Conservation (phyloP, 1,140 invertebrate species). For the Temnothorax nylanderi region DNA sequence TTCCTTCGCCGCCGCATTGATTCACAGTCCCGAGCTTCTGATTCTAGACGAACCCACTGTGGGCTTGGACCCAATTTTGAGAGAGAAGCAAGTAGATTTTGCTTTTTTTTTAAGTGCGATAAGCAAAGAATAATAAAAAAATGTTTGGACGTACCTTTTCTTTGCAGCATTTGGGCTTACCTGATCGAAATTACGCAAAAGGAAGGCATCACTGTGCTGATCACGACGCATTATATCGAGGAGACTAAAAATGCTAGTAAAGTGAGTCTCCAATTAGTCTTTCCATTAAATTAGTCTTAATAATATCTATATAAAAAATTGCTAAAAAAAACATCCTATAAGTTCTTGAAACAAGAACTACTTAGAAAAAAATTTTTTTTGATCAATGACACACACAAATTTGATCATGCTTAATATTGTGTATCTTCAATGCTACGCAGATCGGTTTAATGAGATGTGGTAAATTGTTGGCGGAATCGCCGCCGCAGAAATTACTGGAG, state of each 20-base stretch:
- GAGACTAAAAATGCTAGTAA: constrained; percentile 94
- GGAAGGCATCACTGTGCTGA: constrained; percentile 91
- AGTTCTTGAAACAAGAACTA: no score
- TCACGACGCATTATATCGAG: constrained; percentile 98
- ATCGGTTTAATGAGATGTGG: constrained; percentile 96
- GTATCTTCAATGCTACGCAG: constrained; percentile 82
- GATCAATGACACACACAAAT: no score
- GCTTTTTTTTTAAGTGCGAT: constrained; percentile 44
- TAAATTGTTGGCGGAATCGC: constrained; percentile 93
- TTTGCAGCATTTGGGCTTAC: constrained; percentile 95
- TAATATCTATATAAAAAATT: no score
- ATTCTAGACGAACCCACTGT: constrained; percentile 98
- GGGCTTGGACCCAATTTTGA: constrained; percentile 95
- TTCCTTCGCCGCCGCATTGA: constrained; percentile 94
- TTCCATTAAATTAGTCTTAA: no score
- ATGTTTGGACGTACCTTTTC: neutral
- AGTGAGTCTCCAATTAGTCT: no score
- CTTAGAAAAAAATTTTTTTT: no score
- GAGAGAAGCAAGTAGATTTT: constrained; percentile 87
- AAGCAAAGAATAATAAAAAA: constrained; percentile 11
- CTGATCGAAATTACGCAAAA: constrained; percentile 91
- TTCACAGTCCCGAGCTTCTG: constrained; percentile 95
- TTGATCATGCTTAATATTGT: neutral
- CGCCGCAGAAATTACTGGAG: constrained; percentile 89
- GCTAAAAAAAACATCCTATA: neutral